These are phyloP conservation scores for Eriosoma lanigerum DNA, from an alignment of 1,140 invertebrate genomes.

Conservation along the genomic window DNA sequence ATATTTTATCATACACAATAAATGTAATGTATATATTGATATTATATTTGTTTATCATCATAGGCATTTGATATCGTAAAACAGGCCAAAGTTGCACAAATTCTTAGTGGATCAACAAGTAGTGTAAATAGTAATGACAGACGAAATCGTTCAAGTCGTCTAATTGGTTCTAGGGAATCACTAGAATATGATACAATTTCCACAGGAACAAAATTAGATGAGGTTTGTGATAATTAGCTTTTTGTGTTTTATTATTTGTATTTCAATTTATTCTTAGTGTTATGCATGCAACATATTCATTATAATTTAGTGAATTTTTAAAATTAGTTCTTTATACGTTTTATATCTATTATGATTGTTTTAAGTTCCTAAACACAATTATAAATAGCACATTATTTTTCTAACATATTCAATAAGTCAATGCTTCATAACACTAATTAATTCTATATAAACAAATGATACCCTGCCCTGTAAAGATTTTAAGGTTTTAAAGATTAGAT, in stretches of 20 bases:
- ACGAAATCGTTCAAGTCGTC: conserved; percentile 57
- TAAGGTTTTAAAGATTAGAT: conserved; percentile 30
- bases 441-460: not conserved
- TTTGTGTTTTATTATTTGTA: not conserved
- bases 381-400: not conserved
- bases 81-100: conserved; percentile 79
- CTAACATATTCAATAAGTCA: conserved; percentile 1
- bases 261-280: conserved; percentile 7
- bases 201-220: conserved; percentile 43
- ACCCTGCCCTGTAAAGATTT: conserved; percentile 8
- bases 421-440: not conserved
- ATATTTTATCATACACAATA: too few relatives aligned
- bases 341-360: not conserved
- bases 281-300: conserved; percentile 22
- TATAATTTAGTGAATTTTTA: not conserved
- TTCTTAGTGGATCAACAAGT: conserved; percentile 62
- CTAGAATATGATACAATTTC: conserved; percentile 51
- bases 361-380: not conserved
- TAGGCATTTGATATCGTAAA: conserved; percentile 87
- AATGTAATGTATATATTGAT: not conserved
- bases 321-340: not conserved
- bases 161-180: conserved; percentile 57
- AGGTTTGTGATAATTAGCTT: conserved; percentile 20
- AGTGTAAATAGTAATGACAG: conserved; percentile 57
- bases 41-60: conserved; percentile 54